Percentiles rank a stretch among this genome's conserved stretches.
phyloP scores from a whole-genome alignment of 2,113 vertebrate genomes.

The Colistium nudipinnis region DNA sequence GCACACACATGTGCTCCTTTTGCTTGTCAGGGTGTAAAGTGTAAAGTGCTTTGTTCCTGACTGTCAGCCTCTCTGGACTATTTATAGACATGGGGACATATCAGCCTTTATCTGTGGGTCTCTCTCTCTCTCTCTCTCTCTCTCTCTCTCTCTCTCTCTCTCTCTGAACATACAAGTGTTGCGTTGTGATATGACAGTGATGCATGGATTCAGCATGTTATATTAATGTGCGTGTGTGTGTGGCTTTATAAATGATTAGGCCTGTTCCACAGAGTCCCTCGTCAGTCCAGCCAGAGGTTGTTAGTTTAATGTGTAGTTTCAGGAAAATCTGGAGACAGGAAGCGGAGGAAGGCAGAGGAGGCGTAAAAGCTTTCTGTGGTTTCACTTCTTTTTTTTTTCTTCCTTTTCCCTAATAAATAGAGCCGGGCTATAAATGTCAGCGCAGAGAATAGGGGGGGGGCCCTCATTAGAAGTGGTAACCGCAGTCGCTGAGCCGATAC shows the following conservation, averaged over 20 bases:
- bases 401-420: slow-evolving; percentile 43
- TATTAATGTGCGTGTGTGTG: background rate
- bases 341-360: slow-evolving; percentile 2
- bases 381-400: slow-evolving; percentile 20
- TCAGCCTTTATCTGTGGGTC: slow-evolving; percentile 69
- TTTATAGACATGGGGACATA: slow-evolving; percentile 77
- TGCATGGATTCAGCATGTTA: slow-evolving; percentile 1
- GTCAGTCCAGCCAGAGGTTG: slow-evolving; percentile 26
- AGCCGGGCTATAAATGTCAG: slow-evolving; percentile 43
- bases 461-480: slow-evolving; percentile 49
- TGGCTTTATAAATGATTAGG: background rate
- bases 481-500: slow-evolving; percentile 46
- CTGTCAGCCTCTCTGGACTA: slow-evolving; percentile 74
- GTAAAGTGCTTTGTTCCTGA: slow-evolving; percentile 79
- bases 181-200: slow-evolving; percentile 34
- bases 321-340: background rate
- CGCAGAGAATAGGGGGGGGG: slow-evolving; percentile 24
- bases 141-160: slow-evolving; percentile 29
- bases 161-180: slow-evolving; percentile 20
- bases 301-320: slow-evolving; percentile 36
- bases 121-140: slow-evolving; percentile 41
- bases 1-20: slow-evolving; percentile 43
- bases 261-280: background rate
- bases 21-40: slow-evolving; percentile 69
- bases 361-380: slow-evolving; percentile 17